These are phyloP conservation scores for Papilio demoleus DNA, from an alignment of 2,888 invertebrate genomes.

Conservation along the genomic window DNA sequence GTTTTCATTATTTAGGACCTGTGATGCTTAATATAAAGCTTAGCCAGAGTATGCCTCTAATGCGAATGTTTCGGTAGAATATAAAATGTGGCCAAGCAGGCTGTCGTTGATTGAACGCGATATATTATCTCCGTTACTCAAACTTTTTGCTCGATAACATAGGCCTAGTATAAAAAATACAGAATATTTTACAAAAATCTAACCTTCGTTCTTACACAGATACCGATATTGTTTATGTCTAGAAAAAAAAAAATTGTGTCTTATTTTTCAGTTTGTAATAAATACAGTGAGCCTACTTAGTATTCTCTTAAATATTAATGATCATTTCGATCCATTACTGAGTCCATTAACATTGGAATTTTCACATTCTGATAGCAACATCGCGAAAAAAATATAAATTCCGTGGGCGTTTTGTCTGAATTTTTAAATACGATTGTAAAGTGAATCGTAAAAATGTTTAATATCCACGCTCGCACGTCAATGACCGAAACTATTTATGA, in stretches of 20 bases:
- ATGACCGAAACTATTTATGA: slow-evolving; percentile 19
- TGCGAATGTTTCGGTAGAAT: no score
- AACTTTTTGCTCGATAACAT: no score
- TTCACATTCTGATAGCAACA: neutral
- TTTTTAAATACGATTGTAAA: slow-evolving; percentile 21
- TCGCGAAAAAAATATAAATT: slow-evolving; percentile 13
- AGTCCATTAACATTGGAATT: slow-evolving; percentile 22
- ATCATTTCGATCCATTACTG: neutral
- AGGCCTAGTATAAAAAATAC: no score
- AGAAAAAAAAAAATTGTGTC: neutral
- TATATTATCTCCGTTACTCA: no score
- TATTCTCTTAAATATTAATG: slow-evolving; percentile 21
- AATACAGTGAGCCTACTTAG: neutral
- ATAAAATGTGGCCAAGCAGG: no score
- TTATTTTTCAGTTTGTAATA: neutral
- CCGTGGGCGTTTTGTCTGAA: slow-evolving; percentile 6
- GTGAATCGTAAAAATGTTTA: slow-evolving; percentile 17
- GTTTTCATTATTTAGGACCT: no score
- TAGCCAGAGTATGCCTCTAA: no score
- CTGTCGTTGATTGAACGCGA: no score
- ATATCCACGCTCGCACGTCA: slow-evolving; percentile 9
- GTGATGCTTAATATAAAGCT: no score
- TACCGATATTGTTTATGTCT: neutral
- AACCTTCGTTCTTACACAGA: no score
- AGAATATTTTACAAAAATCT: no score